A percentile compares a stretch with the other conserved stretches of the same genome.
These are phyloP conservation scores for Crypturellus undulatus DNA, from an alignment of 2,113 vertebrate species.

Conservation along the genomic window DNA sequence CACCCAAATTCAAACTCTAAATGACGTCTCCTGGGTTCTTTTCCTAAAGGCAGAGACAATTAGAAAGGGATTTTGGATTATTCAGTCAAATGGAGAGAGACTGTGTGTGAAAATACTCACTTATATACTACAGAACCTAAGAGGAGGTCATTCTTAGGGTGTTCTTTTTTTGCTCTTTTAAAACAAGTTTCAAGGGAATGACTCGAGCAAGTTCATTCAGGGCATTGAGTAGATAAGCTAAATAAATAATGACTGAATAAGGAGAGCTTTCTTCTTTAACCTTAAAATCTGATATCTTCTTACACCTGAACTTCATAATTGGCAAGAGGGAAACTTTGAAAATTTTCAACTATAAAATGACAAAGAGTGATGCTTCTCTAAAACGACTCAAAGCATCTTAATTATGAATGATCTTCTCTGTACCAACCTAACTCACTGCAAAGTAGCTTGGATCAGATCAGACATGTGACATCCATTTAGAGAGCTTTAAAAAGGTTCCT, in stretches of 20 bases:
- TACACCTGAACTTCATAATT: not conserved
- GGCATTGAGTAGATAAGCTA: not conserved
- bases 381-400: not conserved
- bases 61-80: not conserved
- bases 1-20: not conserved
- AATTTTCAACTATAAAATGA: not conserved
- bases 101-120: not conserved
- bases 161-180: not conserved
- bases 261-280: not conserved
- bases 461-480: not conserved
- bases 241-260: slow-evolving; percentile 1
- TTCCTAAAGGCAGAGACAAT: not conserved
- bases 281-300: not conserved
- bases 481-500: not conserved
- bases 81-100: not conserved
- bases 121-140: not conserved
- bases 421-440: not conserved
- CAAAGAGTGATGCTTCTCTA: not conserved
- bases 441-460: not conserved
- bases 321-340: not conserved
- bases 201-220: not conserved
- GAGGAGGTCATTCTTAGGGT: not conserved
- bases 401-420: not conserved
- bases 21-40: not conserved
- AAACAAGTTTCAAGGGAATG: not conserved